Evolutionary conservation across 2,888 invertebrate genomes (phyloP), one percentile per base, ranked within the genome.

Genomic region (Drosophila ezoana): DNA sequence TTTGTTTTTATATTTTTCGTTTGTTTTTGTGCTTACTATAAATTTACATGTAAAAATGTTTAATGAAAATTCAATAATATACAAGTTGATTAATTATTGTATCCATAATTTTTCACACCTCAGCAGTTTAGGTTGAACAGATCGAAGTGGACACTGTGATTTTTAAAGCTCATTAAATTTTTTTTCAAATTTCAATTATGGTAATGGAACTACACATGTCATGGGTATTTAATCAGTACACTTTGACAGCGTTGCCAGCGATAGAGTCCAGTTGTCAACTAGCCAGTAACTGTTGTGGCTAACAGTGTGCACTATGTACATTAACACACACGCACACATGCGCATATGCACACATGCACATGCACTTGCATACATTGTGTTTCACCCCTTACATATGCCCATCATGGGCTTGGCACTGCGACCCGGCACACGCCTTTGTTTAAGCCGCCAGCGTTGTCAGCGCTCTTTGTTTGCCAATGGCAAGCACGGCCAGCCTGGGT

Each of bases 341-440:
- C 28, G 18, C 13, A 16, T 4, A 13, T 8, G 28, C 9, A 44
- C 33, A 32, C 40, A 41, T 11, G 9, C 41, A 44, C 23, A 13
- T 40, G 33, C 45, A 14, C 52, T 52, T n/a, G 40, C 45, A 37
- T 33, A 68, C 53, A 59, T 52, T 59, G 58, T 47, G 35, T 57
- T 52, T 57, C 51, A 10, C 41, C 51, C 9, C 45, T 20, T 37
- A 45, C 14, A 63, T 53, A 56, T 32, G 71, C 35, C 45, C 43
- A 16, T 41, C 11, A 43, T 60, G 66, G 71, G 66, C 57, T 66
- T 57, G 76, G 59, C 71, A 18, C 53, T 63, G 13, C 40, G 32
- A 14, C 20, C 33, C 48, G 43, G 18, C 59, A 43, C 76, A 60
- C 76, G 74, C 74, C 71, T 70, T 74, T 77, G 74, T 77, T 77